phyloP scores from a whole-genome alignment of 2,113 vertebrate genomes.

The Mobula hypostoma region DNA sequence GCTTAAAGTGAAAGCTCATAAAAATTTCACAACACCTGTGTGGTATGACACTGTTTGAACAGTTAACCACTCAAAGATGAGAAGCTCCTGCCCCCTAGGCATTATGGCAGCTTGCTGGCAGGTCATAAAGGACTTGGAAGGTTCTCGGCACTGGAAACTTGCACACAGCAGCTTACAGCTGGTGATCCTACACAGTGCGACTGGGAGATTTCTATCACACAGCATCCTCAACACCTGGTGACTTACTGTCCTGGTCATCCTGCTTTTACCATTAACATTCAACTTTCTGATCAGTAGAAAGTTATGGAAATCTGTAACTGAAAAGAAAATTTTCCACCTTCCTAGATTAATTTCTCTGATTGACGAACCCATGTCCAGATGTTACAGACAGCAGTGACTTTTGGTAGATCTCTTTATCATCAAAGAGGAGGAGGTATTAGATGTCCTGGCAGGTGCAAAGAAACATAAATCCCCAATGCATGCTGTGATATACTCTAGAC shows the following conservation, averaged over 20 bases:
- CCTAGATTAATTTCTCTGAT: neutral
- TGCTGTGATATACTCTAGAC: too few relatives aligned
- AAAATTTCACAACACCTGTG: neutral
- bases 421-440: too few relatives aligned
- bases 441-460: too few relatives aligned
- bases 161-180: neutral
- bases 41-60: neutral
- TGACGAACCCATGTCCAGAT: neutral
- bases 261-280: neutral
- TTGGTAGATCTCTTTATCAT: too few relatives aligned
- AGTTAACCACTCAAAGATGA: neutral
- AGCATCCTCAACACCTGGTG: neutral
- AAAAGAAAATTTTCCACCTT: neutral
- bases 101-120: neutral
- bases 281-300: neutral
- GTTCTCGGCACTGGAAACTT: neutral
- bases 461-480: too few relatives aligned
- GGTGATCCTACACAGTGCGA: too few relatives aligned
- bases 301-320: neutral
- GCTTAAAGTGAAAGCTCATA: conserved; percentile 3
- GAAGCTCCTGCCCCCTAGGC: neutral
- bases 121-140: neutral
- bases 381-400: too few relatives aligned
- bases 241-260: neutral
- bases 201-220: neutral